Evolutionary conservation across 1,140 invertebrate genomes (phyloP).

Genomic region (Aphaenogaster floridana): DNA sequence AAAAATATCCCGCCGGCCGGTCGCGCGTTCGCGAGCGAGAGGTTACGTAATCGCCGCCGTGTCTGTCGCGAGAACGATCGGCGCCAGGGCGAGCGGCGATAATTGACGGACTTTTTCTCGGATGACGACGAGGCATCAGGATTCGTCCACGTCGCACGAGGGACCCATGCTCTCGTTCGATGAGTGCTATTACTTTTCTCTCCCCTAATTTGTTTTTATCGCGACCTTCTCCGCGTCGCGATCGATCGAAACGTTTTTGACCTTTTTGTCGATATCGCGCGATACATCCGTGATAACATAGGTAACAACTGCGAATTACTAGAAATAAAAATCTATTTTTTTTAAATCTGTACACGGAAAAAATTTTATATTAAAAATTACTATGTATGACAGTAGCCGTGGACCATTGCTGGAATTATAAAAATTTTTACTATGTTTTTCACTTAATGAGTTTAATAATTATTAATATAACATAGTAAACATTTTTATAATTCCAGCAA

Average conservation of each 20-base stretch:
- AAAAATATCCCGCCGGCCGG: background rate
- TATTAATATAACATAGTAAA: too few species aligned
- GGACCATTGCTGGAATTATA: too few species aligned
- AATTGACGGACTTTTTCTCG: constrained; percentile 43
- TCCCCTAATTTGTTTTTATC: background rate
- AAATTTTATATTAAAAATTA: too few species aligned
- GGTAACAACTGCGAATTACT: background rate
- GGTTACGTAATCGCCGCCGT: constrained; percentile 7
- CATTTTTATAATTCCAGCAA: too few species aligned
- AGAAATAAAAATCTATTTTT: background rate
- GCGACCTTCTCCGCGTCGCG: background rate
- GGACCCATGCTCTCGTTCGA: background rate
- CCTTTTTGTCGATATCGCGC: background rate
- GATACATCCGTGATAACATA: background rate
- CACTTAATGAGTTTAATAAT: too few species aligned
- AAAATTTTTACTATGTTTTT: too few species aligned
- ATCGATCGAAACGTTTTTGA: background rate
- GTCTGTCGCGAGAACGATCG: constrained; percentile 9
- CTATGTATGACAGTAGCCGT: too few species aligned
- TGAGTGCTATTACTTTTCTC: background rate
- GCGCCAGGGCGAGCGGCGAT: constrained; percentile 25
- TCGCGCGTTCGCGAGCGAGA: background rate
- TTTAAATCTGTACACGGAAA: too few species aligned
- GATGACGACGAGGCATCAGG: background rate
- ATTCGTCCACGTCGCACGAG: background rate